phyloP scores from a whole-genome alignment of 2,888 invertebrate genomes.

The Psylliodes chrysocephalus region DNA sequence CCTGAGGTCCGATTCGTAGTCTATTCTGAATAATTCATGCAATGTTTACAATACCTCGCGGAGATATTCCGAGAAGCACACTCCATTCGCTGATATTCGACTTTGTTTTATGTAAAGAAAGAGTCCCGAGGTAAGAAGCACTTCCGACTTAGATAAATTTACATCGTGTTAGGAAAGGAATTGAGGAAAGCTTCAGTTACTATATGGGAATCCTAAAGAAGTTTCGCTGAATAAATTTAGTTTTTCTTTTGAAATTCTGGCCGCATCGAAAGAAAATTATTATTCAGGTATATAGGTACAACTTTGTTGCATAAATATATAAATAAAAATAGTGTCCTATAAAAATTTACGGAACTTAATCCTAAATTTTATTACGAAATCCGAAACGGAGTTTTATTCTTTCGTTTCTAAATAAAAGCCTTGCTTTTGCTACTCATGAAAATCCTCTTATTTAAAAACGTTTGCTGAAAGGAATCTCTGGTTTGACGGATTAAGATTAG shows the following conservation, averaged over 20 bases:
- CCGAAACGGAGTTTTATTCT: too few relatives aligned
- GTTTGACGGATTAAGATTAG: too few relatives aligned
- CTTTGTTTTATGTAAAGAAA: slow-evolving; percentile 42
- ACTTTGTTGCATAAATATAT: neutral
- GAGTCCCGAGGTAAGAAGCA: slow-evolving; percentile 35
- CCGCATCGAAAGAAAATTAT: slow-evolving; percentile 11
- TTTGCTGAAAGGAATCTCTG: too few relatives aligned
- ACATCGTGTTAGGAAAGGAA: slow-evolving; percentile 35
- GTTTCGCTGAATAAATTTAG: slow-evolving; percentile 33
- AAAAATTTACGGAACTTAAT: too few relatives aligned
- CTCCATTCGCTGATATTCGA: slow-evolving; percentile 41
- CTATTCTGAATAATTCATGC: slow-evolving; percentile 49
- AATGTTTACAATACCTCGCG: slow-evolving; percentile 45
- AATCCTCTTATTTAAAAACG: too few relatives aligned
- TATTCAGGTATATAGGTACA: neutral
- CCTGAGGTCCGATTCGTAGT: slow-evolving; percentile 42
- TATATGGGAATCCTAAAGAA: slow-evolving; percentile 27
- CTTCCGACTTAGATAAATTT: slow-evolving; percentile 40
- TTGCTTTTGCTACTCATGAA: too few relatives aligned
- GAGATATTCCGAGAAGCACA: slow-evolving; percentile 38
- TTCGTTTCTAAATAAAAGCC: too few relatives aligned
- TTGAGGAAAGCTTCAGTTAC: slow-evolving; percentile 30
- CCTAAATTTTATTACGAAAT: too few relatives aligned
- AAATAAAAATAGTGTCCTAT: too few relatives aligned
- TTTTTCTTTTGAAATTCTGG: slow-evolving; percentile 12